Evolutionary conservation across 2,797 vertebrate genomes (phyloP), one percentile per base, ranked within the genome.

Genomic region (Channa striata): DNA sequence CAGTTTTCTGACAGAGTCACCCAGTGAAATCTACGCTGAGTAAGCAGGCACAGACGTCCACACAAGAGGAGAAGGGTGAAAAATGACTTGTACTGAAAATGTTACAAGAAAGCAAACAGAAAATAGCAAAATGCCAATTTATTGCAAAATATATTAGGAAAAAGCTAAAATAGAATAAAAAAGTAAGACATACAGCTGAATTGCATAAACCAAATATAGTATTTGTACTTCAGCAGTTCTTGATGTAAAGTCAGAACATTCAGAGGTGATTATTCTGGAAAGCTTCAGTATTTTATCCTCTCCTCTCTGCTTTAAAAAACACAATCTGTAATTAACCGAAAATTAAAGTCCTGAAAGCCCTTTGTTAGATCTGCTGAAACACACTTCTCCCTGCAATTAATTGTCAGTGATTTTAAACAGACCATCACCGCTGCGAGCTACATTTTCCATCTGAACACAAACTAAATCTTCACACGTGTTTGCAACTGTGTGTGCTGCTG

Each of bases 281-380:
- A 42, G 4, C 57, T 46, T 50, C 21, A 69, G 65, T 52, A 67
- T 77, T 74, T 61, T 57, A 25, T 11, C 30, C 73, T 16, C 21
- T 60, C n/a, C 23, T 46, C 44, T 9, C 16, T n/a, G 37, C 40
- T 62, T 50, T 44, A 61, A 57, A 52, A 30, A 46, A 37, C 33
- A 9, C 20, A 65, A 39, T 40, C 57, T 75, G 53, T 70, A 46
- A 69, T 75, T 71, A 64, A 53, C 52, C 49, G 12, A 23, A 47
- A 59, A 80, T 78, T 25, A 56, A 72, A 74, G 76, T 47, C 39
- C 44, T 6, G 25, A 58, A 64, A 49, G 34, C 59, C 51, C 21
- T 11, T 11, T 36, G 53, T 79, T 68, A 75, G 33, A n/a, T 54
- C 64, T 39, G 44, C 33, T 53, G 49, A 75, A 59, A 53, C 39